Evolutionary conservation across 2,113 vertebrate species (phyloP).

Genomic region (Mormyrus iriodes): DNA sequence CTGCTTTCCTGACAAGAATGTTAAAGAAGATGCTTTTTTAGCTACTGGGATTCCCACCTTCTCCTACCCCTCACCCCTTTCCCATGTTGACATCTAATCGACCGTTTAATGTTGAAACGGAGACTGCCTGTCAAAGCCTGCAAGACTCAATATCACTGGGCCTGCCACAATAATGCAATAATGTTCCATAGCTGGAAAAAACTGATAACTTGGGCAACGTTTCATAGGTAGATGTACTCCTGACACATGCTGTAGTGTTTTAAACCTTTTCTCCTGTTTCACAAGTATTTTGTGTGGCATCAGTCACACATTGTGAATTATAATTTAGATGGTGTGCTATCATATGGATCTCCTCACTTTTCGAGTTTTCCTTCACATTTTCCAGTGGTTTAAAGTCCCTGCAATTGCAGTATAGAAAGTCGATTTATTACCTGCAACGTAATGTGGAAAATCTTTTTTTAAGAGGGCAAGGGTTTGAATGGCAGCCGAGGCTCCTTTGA

Average conservation of each 20-base stretch:
- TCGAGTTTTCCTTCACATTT: neutral
- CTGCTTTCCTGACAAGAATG: slow-evolving; percentile 22
- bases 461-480: neutral
- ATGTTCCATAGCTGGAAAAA: slow-evolving; percentile 5
- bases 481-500: neutral
- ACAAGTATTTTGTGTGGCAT: neutral
- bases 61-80: neutral
- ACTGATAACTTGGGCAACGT: neutral
- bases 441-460: neutral
- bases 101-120: slow-evolving; percentile 22
- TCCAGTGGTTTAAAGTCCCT: neutral
- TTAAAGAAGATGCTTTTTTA: slow-evolving; percentile 24
- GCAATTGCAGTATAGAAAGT: neutral
- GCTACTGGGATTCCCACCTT: neutral
- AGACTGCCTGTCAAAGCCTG: slow-evolving; percentile 25
- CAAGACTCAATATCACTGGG: slow-evolving; percentile 11
- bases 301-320: neutral
- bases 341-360: neutral
- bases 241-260: neutral
- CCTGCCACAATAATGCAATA: neutral
- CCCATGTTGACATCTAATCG: neutral
- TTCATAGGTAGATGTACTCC: neutral
- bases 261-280: neutral
- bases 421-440: slow-evolving; percentile 4
- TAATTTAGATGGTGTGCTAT: neutral